These are phyloP conservation scores for Channallabes apus DNA, from an alignment of 2,797 vertebrate genomes.

Conservation along the genomic window DNA sequence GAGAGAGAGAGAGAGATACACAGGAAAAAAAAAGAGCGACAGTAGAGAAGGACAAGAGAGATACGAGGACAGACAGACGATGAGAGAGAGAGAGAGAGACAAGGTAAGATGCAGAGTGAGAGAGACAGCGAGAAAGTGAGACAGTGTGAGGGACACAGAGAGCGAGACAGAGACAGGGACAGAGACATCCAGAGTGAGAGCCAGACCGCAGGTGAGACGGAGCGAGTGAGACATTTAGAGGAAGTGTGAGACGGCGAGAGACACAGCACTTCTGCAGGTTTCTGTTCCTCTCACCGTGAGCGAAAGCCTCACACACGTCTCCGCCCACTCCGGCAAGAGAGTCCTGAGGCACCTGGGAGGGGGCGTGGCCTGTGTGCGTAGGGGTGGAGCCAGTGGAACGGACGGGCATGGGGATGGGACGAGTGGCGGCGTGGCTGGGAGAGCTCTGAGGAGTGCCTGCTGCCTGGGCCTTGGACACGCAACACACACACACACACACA, in stretches of 20 bases:
- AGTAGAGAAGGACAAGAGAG: too few relatives aligned
- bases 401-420: conserved; percentile 76
- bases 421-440: conserved; percentile 74
- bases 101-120: too few relatives aligned
- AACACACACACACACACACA: not conserved
- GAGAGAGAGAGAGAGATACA: not conserved
- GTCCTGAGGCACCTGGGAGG: conserved; percentile 81
- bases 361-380: conserved; percentile 56
- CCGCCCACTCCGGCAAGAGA: conserved; percentile 80
- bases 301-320: conserved; percentile 86
- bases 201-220: not conserved
- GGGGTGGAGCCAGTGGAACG: conserved; percentile 81
- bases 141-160: not conserved
- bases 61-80: too few relatives aligned
- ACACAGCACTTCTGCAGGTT: not conserved
- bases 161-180: not conserved
- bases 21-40: not conserved
- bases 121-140: not conserved
- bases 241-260: not conserved
- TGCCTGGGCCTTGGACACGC: conserved; percentile 81
- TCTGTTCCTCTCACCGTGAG: conserved; percentile 76
- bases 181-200: not conserved
- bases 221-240: not conserved
- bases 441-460: conserved; percentile 84
- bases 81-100: not conserved